Conservation (phyloP, 2,888 invertebrate species). For the Axea sp. region DNA sequence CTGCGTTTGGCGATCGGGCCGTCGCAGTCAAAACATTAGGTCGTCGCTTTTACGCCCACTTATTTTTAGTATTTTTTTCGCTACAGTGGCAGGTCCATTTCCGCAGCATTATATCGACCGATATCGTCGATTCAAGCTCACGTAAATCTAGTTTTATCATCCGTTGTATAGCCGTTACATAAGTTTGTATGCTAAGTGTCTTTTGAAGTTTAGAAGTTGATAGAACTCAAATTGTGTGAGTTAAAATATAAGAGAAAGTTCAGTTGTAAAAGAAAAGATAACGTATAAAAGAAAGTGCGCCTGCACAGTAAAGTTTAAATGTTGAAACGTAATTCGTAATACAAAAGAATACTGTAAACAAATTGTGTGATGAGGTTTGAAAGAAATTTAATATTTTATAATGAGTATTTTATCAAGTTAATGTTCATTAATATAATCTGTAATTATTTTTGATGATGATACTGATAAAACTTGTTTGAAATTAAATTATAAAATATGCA, state of each 20-base stretch:
- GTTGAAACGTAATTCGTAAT: no score
- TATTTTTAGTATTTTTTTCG: constrained; percentile 58
- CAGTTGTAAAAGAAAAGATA: not conserved
- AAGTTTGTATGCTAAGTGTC: constrained; percentile 24
- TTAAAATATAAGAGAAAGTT: not conserved
- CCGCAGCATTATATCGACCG: constrained; percentile 55
- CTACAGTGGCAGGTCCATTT: constrained; percentile 63
- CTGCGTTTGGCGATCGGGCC: constrained; percentile 57
- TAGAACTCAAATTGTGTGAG: constrained; percentile 11
- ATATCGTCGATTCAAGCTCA: constrained; percentile 53
- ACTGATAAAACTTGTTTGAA: no score
- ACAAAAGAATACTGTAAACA: no score
- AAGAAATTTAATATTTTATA: no score
- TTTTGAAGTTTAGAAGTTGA: constrained; percentile 55
- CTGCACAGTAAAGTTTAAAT: no score
- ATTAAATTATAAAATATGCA: no score
- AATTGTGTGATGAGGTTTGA: no score
- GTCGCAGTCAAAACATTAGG: constrained; percentile 56
- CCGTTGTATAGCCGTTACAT: constrained; percentile 54
- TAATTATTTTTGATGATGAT: no score
- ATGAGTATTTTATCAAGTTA: no score
- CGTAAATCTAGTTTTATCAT: constrained; percentile 60
- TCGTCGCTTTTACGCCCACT: constrained; percentile 51
- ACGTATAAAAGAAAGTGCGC: not conserved
- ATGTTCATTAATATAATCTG: no score